phyloP scores from a whole-genome alignment of 2,113 vertebrate species.

The Elaphurus davidianus region DNA sequence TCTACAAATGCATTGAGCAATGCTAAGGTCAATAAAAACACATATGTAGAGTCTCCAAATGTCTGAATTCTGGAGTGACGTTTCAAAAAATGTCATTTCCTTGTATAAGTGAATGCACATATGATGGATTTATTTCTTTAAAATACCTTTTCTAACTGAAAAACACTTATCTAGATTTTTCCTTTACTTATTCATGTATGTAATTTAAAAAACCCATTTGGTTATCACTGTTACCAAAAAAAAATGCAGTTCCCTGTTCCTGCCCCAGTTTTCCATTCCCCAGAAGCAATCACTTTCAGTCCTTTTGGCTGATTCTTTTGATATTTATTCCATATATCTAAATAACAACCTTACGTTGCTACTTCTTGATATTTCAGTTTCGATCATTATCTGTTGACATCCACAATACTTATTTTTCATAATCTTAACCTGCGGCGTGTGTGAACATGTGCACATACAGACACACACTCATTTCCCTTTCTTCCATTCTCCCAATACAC shows the following conservation, averaged over 20 bases:
- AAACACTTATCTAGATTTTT: neutral
- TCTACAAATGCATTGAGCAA: neutral
- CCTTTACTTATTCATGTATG: neutral
- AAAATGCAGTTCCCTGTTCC: neutral
- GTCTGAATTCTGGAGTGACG: neutral
- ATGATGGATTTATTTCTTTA: neutral
- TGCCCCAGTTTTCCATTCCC: neutral
- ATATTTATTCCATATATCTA: neutral
- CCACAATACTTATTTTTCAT: neutral
- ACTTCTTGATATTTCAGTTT: neutral
- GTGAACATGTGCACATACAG: neutral
- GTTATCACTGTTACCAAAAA: neutral
- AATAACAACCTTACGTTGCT: neutral
- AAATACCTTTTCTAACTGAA: neutral
- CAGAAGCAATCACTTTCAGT: neutral
- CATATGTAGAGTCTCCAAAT: neutral
- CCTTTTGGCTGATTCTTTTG: neutral
- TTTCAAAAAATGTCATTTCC: neutral
- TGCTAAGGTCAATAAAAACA: neutral
- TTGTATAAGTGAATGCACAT: neutral
- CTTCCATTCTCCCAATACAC: neutral
- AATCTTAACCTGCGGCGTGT: neutral
- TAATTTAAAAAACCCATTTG: neutral
- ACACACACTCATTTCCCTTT: neutral
- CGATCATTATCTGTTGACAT: neutral